Base-by-base conservation (phyloP, 2,888 invertebrate species). In the Yponomeuta sedellus region DNA sequence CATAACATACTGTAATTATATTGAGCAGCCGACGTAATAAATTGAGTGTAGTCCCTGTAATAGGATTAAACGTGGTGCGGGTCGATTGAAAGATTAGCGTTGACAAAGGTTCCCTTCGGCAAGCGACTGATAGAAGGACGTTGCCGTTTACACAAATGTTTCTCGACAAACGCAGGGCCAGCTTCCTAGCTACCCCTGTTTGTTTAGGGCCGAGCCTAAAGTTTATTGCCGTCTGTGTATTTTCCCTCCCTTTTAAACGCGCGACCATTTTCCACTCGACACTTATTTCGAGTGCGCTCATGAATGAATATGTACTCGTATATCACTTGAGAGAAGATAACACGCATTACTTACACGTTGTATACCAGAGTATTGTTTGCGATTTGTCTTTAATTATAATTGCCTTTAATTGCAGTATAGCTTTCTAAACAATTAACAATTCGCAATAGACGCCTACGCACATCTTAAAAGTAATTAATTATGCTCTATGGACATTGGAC, bases 141-240 rank as follows among this genome's bases (percentile, higher is more conserved):
- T 69, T 75, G 78, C 73, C 88, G 84, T 88, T 89, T 85, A 88
- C 88, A 85, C 83, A 82, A 78, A 83, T 87, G 88, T 86, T 88
- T 85, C 89, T 91, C 82, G 79, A 76, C 88, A 90, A 90, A 90
- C 88, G 89, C 83, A 16, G 83, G 84, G 78, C 86, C 87, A 82
- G 90, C 90, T 91, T 88, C 90, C 89, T 86, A 87, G 88, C 89
- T 88, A 88, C 90, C 88, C 89, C 78, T 90, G 89, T 90, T 90
- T 90, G 84, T 88, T 90, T 89, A 90, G 90, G 90, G 82, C 87
- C 85, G 80, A 80, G 79, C 82, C 85, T 81, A 88, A 88, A 88
- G 87, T 88, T 88, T 86, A 86, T 87, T 87, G 87, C 86, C 86
- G 88, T 86, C 88, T 89, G 88, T 89, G 83, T 89, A 85, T 82